A percentile compares a stretch with the other conserved stretches of the same genome.
Evolutionary conservation across 2,888 invertebrate species (phyloP).

Genomic region (Pollenia labialis): DNA sequence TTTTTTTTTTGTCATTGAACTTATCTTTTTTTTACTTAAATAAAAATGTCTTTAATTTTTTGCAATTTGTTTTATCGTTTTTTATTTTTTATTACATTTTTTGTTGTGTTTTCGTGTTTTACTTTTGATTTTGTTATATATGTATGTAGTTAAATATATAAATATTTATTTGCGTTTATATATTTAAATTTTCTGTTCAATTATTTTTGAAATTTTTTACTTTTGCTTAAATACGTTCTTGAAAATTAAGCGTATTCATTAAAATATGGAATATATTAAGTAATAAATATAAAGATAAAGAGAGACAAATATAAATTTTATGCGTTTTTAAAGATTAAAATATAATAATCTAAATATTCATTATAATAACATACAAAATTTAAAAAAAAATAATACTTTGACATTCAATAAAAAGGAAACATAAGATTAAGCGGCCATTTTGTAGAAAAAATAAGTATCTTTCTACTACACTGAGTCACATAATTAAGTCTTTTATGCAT

Average conservation of each 20-base stretch:
- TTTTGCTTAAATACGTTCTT: neutral
- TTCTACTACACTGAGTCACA: constrained; percentile 1
- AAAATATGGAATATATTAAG: constrained; percentile 20
- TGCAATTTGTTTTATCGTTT: constrained; percentile 2
- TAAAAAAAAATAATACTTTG: constrained; percentile 19
- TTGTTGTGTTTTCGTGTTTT: neutral
- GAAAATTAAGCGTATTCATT: constrained; percentile 15
- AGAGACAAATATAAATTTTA: neutral
- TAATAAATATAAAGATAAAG: neutral
- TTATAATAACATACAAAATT: neutral
- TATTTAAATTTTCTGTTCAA: constrained; percentile 29
- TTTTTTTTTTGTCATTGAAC: neutral
- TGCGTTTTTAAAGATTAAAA: neutral
- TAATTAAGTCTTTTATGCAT: constrained; percentile 28
- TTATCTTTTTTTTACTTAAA: neutral
- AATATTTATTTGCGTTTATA: constrained; percentile 15
- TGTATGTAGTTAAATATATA: constrained; percentile 34
- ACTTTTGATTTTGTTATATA: neutral
- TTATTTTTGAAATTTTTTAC: neutral
- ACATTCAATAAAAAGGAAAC: constrained; percentile 52
- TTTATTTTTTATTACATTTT: constrained; percentile 25
- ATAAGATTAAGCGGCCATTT: constrained; percentile 63
- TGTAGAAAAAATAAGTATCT: neutral
- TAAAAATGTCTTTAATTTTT: neutral
- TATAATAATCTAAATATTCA: constrained; percentile 1